A percentile compares a stretch with the other conserved stretches of the same genome.
Conservation (phyloP, 2,113 vertebrate species). For the Oxyura jamaicensis region DNA sequence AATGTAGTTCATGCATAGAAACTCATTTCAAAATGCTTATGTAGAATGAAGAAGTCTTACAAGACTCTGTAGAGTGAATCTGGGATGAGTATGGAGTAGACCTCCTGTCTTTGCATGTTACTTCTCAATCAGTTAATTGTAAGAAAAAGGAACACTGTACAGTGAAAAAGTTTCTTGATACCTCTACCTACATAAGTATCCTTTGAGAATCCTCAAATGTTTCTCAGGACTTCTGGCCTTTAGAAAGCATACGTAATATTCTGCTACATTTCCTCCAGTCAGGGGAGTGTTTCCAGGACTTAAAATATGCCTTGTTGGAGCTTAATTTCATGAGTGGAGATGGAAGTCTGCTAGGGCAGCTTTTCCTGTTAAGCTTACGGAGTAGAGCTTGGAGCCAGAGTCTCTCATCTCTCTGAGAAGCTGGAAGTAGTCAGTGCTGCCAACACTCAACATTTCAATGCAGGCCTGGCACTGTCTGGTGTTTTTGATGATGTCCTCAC, state of each 20-base stretch:
- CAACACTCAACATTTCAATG: neutral
- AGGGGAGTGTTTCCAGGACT: neutral
- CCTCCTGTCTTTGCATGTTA: neutral
- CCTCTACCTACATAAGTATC: neutral
- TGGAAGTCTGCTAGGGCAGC: neutral
- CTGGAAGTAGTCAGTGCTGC: neutral
- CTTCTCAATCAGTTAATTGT: neutral
- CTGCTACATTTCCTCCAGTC: neutral
- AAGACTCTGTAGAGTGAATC: neutral
- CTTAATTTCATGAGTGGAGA: neutral
- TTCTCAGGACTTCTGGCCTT: neutral
- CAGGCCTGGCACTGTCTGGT: neutral
- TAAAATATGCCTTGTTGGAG: neutral
- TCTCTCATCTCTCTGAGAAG: neutral
- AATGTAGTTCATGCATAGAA: neutral
- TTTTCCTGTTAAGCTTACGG: neutral
- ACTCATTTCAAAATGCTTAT: fast-evolving
- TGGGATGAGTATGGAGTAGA: neutral
- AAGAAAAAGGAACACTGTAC: neutral
- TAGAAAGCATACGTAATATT: neutral
- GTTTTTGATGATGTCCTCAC: neutral
- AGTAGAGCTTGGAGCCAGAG: neutral
- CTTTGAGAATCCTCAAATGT: neutral
- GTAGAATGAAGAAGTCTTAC: neutral
- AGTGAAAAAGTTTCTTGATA: neutral